Conservation (phyloP, 2,113 vertebrate genomes). For the Apus apus region DNA sequence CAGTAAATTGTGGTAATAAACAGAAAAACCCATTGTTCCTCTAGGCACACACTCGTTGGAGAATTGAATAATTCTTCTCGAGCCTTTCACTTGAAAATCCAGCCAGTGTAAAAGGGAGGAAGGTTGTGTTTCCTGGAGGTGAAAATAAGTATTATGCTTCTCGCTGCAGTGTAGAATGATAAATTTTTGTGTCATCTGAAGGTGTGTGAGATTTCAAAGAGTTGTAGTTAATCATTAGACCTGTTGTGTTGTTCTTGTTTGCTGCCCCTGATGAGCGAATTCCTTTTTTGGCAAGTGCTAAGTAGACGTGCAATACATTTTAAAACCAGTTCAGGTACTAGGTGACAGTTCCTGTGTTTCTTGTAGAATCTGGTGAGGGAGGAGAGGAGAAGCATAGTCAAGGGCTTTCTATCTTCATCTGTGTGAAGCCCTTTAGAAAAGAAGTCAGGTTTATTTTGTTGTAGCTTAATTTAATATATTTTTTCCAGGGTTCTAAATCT, state of each 20-base stretch:
- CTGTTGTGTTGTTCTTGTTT: neutral
- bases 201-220: neutral
- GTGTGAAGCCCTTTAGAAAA: neutral
- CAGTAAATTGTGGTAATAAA: neutral
- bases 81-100: neutral
- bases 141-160: neutral
- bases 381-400: fast-evolving
- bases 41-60: neutral
- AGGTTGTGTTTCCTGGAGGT: neutral
- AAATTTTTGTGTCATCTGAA: neutral
- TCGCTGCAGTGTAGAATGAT: neutral
- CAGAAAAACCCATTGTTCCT: neutral
- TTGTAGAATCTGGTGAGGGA: neutral
- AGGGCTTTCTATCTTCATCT: neutral
- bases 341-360: neutral
- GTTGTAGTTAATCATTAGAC: neutral
- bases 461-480: neutral
- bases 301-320: neutral
- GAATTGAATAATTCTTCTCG: neutral
- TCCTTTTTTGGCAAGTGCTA: neutral
- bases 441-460: neutral
- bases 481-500: slow-evolving; percentile 74
- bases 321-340: neutral
- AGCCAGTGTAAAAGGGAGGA: neutral
- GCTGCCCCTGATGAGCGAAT: neutral